Conservation (phyloP, 2,113 vertebrate species). For the Chascanopsetta lugubris region DNA sequence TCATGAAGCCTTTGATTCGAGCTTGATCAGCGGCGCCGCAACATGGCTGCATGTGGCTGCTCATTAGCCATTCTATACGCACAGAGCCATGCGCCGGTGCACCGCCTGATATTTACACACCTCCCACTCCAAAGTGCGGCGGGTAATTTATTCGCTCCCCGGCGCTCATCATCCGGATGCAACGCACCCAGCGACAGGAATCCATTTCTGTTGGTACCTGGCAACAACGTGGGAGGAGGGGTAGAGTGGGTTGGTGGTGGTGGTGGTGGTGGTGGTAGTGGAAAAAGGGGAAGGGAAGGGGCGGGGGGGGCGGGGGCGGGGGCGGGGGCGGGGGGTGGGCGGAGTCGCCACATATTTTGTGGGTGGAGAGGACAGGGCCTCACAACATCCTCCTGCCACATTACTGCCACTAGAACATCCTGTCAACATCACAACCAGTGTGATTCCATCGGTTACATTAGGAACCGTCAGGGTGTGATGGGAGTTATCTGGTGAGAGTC, state of each 20-base stretch:
- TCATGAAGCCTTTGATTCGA: constrained; percentile 70
- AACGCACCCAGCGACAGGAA: constrained; percentile 68
- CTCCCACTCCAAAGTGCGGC: constrained; percentile 66
- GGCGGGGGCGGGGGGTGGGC: constrained; percentile 23
- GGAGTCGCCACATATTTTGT: constrained; percentile 63
- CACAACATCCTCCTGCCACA: constrained; percentile 13
- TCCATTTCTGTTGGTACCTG: constrained; percentile 70
- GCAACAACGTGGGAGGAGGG: constrained; percentile 62
- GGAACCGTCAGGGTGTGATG: not conserved
- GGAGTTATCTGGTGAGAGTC: not conserved
- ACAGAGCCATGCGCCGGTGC: constrained; percentile 54
- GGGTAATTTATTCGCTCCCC: constrained; percentile 73
- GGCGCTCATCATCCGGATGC: constrained; percentile 69
- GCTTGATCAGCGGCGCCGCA: constrained; percentile 55
- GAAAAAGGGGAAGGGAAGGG: constrained; percentile 38
- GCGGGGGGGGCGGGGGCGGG: not conserved
- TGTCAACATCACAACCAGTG: constrained; percentile 14
- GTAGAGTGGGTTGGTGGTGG: constrained; percentile 13
- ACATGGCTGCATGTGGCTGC: constrained; percentile 47
- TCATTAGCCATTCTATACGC: constrained; percentile 73
- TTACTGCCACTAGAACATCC: constrained; percentile 6
- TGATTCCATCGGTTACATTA: constrained; percentile 13
- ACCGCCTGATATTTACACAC: constrained; percentile 67
- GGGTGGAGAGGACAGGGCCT: constrained; percentile 43
- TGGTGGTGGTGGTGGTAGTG: constrained; percentile 46